phyloP scores from a whole-genome alignment of 2,113 vertebrate species.

The Takifugu bimaculatus region DNA sequence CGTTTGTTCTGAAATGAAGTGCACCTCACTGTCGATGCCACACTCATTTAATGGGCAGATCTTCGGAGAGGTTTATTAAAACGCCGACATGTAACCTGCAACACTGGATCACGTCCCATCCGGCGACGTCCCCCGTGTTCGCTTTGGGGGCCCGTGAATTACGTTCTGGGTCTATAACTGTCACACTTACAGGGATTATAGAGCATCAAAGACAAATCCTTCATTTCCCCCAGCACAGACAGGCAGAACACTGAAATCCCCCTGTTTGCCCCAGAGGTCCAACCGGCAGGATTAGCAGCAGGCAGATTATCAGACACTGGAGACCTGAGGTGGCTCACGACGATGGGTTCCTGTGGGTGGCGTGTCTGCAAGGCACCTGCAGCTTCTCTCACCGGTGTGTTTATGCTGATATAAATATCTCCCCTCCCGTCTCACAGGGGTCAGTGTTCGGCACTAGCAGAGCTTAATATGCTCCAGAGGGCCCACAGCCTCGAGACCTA shows the following conservation, averaged over 20 bases:
- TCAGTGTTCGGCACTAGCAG: constrained; percentile 85
- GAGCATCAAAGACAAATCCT: constrained; percentile 60
- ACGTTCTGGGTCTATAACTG: constrained; percentile 27
- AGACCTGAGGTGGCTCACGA: constrained; percentile 37
- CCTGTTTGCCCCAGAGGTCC: constrained; percentile 25
- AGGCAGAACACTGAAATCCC: constrained; percentile 24
- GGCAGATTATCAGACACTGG: constrained; percentile 21
- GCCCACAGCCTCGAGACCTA: constrained; percentile 94
- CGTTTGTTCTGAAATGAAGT: constrained; percentile 4
- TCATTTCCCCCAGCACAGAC: constrained; percentile 33
- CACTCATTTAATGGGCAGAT: no score
- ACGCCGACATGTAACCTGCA: not conserved
- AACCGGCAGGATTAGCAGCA: constrained; percentile 41
- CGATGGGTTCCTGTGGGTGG: not conserved
- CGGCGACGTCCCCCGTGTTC: not conserved
- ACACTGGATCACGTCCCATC: not conserved
- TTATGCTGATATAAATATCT: not conserved
- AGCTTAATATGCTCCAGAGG: constrained; percentile 92
- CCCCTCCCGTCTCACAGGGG: constrained; percentile 75
- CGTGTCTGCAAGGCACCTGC: not conserved
- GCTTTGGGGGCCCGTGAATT: constrained; percentile 17
- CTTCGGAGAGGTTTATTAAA: not conserved
- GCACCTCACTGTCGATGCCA: not conserved
- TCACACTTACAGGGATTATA: constrained; percentile 45
- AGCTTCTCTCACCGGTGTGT: not conserved